phyloP scores from a whole-genome alignment of 2,113 vertebrate genomes.

The Tachysurus fulvidraco region DNA sequence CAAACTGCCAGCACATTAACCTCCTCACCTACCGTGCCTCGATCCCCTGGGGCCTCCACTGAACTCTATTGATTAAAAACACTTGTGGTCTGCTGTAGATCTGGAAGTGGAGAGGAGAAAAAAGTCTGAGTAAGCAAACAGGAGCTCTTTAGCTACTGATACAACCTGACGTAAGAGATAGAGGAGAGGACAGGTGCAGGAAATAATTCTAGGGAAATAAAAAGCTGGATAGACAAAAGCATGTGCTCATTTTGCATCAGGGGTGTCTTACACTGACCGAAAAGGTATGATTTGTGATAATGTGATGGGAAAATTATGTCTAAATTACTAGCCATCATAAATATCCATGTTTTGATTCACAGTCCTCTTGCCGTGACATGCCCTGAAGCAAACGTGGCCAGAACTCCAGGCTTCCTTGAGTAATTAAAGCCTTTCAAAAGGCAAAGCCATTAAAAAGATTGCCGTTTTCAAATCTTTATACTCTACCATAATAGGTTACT shows the following conservation, averaged over 20 bases:
- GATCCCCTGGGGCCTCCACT: constrained; percentile 55
- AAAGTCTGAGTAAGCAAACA: constrained; percentile 48
- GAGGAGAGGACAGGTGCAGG: constrained; percentile 11
- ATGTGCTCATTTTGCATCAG: background rate
- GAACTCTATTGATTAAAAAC: constrained; percentile 71
- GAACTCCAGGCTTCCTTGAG: constrained; percentile 19
- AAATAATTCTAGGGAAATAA: constrained; percentile 28
- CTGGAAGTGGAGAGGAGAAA: constrained; percentile 26
- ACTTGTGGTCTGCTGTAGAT: constrained; percentile 59
- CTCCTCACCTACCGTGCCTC: constrained; percentile 68
- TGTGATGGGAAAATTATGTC: constrained; percentile 8
- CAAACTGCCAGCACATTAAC: constrained; percentile 80
- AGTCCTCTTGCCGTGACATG: background rate
- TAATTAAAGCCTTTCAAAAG: constrained; percentile 33
- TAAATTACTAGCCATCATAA: constrained; percentile 31
- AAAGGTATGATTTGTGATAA: constrained; percentile 24
- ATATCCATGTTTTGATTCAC: constrained; percentile 34
- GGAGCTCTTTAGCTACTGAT: constrained; percentile 33
- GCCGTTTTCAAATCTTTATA: constrained; percentile 24
- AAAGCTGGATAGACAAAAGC: background rate
- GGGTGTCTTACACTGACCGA: background rate
- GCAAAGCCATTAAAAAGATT: constrained; percentile 24
- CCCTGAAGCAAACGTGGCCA: constrained; percentile 6
- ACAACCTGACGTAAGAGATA: constrained; percentile 35
- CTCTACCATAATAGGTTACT: background rate